Base-by-base conservation (phyloP, 2,113 vertebrate genomes). In the Syrmaticus mikado region DNA sequence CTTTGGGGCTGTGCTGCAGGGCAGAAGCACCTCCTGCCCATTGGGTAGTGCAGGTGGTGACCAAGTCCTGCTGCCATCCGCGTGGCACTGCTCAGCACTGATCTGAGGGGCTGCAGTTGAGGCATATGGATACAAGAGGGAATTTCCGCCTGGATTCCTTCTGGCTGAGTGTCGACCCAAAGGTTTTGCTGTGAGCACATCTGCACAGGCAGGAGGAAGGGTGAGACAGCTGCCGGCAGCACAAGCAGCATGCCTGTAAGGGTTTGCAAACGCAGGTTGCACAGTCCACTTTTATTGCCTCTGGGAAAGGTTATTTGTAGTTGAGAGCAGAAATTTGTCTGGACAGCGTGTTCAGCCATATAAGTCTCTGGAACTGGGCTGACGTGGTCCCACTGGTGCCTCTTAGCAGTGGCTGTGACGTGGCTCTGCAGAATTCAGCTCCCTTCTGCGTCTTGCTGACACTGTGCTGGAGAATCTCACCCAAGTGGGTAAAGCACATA, bases 201-300 rank as follows among this genome's bases (percentile, higher is more conserved):
- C 60, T 28, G 41, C 72, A 60, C 1, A 1, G 27, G 27, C 52
- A 28, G 27, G 27, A 53, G 52, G 27, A 60, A 67, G 32, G 46
- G 38, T 34, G 60, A 61, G 61, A 34, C 17, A 14, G 43, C 80
- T 67, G 55, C 36, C 28, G 48, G 67, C 58, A 79, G 77, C 5
- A 4, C 65, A 70, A 41, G 4, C 48, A 53, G 1, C 6, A 36
- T 40, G 25, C 43, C 13, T 67, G 30, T 30, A 28, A 34, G 20
- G n/a, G 50, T 27, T 53, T 16, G 30, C 40, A 50, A 1, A 0
- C 1, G 4, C 1, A 6, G 60, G 68, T 50, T 32, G 8, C 0
- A 0, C 78, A 65, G 21, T 16, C 24, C 41, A 4, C 3, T 13
- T 81, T 91, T 55, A 60, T 55, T 58, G 55, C 82, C 4, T 6